Evolutionary conservation across 2,113 vertebrate species (phyloP).

Genomic region (Ifrita kowaldi): DNA sequence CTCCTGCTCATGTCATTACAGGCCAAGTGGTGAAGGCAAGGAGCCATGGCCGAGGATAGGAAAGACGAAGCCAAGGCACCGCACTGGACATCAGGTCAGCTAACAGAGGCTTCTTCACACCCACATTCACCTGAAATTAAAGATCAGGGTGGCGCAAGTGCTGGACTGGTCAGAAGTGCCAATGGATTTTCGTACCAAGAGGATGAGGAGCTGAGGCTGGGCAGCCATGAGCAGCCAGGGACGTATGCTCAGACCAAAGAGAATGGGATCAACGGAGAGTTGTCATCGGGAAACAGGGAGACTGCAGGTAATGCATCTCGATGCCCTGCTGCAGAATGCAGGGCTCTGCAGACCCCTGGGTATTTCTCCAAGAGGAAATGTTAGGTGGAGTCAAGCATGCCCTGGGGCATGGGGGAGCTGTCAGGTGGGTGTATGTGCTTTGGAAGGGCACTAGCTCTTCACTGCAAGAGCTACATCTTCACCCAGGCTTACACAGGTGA

Average conservation of each 20-base stretch:
- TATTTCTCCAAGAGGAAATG: neutral
- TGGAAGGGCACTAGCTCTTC: neutral
- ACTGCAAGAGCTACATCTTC: neutral
- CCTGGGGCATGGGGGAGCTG: neutral
- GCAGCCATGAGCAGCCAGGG: conserved; percentile 66
- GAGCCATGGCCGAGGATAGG: conserved; percentile 90
- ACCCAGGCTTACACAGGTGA: neutral
- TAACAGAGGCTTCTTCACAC: conserved; percentile 72
- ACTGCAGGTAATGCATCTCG: conserved; percentile 85
- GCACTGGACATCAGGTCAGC: conserved; percentile 88
- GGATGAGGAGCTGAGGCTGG: conserved; percentile 81
- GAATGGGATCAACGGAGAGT: conserved; percentile 94
- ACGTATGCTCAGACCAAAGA: conserved; percentile 82
- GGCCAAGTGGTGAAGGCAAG: conserved; percentile 32
- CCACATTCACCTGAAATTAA: conserved; percentile 78
- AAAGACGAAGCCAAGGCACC: conserved; percentile 87
- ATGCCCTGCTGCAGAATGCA: neutral
- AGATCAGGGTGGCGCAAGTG: conserved; percentile 75
- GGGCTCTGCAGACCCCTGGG: neutral
- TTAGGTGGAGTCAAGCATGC: neutral
- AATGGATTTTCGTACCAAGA: conserved; percentile 86
- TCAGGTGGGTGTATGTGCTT: neutral
- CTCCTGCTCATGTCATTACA: conserved; percentile 43
- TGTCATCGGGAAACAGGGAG: conserved; percentile 82
- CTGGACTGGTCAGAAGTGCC: conserved; percentile 80